Evolutionary conservation across 1,140 invertebrate species (phyloP).

Genomic region (Lordiphosa collinella): DNA sequence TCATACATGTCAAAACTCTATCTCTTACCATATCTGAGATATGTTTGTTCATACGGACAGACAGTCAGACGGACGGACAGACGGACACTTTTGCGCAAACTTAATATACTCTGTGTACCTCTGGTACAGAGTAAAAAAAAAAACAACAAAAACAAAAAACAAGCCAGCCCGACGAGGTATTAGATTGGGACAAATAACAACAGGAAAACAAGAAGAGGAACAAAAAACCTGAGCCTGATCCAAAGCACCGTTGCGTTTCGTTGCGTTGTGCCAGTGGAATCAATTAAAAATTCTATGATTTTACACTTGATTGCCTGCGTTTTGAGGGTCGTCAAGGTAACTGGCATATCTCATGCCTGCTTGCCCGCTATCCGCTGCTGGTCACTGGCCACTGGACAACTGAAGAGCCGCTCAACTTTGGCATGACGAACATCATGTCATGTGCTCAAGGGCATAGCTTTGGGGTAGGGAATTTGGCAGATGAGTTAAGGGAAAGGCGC

Average conservation of each 20-base stretch:
- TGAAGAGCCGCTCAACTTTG: slow-evolving; percentile 18
- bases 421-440: slow-evolving; percentile 34
- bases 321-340: slow-evolving; percentile 64
- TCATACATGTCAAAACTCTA: too few relatives aligned
- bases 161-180: slow-evolving; percentile 40
- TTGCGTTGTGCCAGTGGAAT: slow-evolving; percentile 48
- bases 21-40: too few relatives aligned
- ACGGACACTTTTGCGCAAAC: too few relatives aligned
- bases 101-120: too few relatives aligned
- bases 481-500: slow-evolving; percentile 15
- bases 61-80: too few relatives aligned
- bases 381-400: not conserved
- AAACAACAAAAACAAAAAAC: slow-evolving; percentile 7
- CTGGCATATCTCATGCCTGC: slow-evolving; percentile 9
- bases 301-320: slow-evolving; percentile 70
- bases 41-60: too few relatives aligned
- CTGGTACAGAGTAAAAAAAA: too few relatives aligned
- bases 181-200: slow-evolving; percentile 25
- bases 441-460: slow-evolving; percentile 16
- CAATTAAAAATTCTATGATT: slow-evolving; percentile 76
- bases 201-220: slow-evolving; percentile 16
- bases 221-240: slow-evolving; percentile 1
- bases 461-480: not conserved
- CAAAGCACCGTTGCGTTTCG: slow-evolving; percentile 13
- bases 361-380: not conserved